Percentiles rank a stretch among this genome's conserved stretches.
These are phyloP conservation scores for Scolopax mira DNA, from an alignment of 2,113 vertebrate species.

Conservation along the genomic window DNA sequence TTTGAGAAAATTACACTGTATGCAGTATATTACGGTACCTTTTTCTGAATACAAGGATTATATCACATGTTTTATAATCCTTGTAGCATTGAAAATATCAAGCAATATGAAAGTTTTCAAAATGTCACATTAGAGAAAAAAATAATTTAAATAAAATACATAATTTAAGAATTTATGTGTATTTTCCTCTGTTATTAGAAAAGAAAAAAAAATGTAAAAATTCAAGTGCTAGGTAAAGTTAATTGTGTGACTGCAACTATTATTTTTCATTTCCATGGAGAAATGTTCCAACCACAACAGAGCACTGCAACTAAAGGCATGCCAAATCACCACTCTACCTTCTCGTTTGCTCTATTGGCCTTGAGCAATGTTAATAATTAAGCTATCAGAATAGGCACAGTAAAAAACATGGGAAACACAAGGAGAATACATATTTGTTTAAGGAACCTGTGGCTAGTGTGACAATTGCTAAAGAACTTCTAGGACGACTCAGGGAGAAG, in stretches of 20 bases:
- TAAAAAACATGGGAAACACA: background rate
- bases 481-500: background rate
- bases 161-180: background rate
- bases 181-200: background rate
- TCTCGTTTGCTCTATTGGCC: background rate
- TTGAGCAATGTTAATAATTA: background rate
- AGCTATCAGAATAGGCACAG: background rate
- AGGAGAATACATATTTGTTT: background rate
- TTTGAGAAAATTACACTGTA: background rate
- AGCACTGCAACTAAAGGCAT: background rate
- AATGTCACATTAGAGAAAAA: background rate
- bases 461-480: background rate
- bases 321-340: background rate
- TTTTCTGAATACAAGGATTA: background rate
- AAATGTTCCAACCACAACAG: background rate
- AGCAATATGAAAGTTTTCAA: background rate
- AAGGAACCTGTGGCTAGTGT: background rate
- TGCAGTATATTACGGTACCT: background rate
- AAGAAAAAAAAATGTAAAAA: background rate
- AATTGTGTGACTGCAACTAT: background rate
- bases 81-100: background rate
- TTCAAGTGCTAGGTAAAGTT: background rate
- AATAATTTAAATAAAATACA: background rate
- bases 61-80: background rate
- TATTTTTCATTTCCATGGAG: background rate